Percentiles rank a stretch among this genome's conserved stretches.
These are phyloP conservation scores for Apodemus agrarius DNA, from an alignment of 2,797 vertebrate species.

Conservation along the genomic window DNA sequence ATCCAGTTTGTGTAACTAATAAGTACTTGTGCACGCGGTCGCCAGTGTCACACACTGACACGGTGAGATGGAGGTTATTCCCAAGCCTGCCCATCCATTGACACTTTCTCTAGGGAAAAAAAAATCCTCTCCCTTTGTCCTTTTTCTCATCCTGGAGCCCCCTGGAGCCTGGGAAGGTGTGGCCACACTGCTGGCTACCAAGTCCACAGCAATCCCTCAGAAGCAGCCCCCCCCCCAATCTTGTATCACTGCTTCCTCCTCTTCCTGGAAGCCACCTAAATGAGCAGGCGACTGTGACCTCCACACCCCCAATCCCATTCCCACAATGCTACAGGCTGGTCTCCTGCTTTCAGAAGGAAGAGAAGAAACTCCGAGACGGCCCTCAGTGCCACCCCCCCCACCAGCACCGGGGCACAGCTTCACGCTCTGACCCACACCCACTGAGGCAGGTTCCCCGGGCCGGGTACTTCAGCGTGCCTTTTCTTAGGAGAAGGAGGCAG, in stretches of 20 bases:
- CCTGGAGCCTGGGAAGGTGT: conserved; percentile 29
- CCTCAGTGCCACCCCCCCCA: not conserved
- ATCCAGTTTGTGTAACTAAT: not conserved
- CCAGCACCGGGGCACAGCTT: conserved; percentile 29
- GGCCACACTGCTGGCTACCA: conserved; percentile 63
- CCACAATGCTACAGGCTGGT: not conserved
- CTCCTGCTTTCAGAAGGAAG: not conserved
- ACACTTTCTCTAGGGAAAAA: not conserved
- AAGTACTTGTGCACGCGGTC: not conserved
- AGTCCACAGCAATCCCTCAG: conserved; percentile 79
- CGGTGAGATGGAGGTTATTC: not conserved
- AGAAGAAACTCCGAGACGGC: conserved; percentile 40
- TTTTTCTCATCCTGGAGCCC: conserved; percentile 16
- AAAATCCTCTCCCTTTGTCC: conserved; percentile 38
- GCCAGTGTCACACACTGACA: not conserved
- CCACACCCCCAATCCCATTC: not conserved
- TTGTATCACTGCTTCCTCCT: not conserved
- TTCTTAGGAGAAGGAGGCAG: not conserved
- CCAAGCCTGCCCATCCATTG: not conserved
- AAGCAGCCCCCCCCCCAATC: conserved; percentile 72
- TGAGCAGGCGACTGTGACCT: not conserved
- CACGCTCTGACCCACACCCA: conserved; percentile 26
- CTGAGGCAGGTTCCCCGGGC: not conserved
- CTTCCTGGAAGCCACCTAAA: conserved; percentile 5
- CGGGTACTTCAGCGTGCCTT: not conserved